phyloP scores from a whole-genome alignment of 2,888 invertebrate species.

The Lochmaea crataegi region DNA sequence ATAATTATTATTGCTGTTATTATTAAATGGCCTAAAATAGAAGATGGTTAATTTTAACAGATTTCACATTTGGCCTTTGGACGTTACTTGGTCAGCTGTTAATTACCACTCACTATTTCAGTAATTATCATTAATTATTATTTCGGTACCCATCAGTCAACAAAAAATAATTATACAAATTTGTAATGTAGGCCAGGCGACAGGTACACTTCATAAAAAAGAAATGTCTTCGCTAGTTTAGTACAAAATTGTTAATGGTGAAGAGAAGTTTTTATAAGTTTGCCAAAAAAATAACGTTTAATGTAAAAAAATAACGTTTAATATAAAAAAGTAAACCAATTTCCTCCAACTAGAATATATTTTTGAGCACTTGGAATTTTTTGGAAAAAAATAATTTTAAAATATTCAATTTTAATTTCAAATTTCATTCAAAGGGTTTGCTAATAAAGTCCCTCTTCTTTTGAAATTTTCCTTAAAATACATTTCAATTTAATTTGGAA shows the following conservation, averaged over 20 bases:
- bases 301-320: too few species aligned
- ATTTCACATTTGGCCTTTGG: slow-evolving; percentile 35
- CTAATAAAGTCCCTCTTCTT: too few species aligned
- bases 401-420: too few species aligned
- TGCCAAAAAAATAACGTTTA: too few species aligned
- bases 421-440: too few species aligned
- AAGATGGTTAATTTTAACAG: slow-evolving; percentile 28
- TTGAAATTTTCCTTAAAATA: too few species aligned
- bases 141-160: slow-evolving; percentile 40
- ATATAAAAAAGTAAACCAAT: too few species aligned
- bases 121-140: slow-evolving; percentile 46
- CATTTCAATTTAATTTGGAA: too few species aligned
- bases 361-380: too few species aligned
- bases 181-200: background rate
- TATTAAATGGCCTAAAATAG: slow-evolving; percentile 19
- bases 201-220: background rate
- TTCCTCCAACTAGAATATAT: too few species aligned
- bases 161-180: slow-evolving; percentile 34
- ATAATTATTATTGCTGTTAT: slow-evolving; percentile 19
- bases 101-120: slow-evolving; percentile 48
- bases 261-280: too few species aligned
- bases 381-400: too few species aligned
- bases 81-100: slow-evolving; percentile 38
- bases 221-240: background rate
- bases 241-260: background rate